phyloP scores from a whole-genome alignment of 2,113 vertebrate species.

The Morone chrysops region DNA sequence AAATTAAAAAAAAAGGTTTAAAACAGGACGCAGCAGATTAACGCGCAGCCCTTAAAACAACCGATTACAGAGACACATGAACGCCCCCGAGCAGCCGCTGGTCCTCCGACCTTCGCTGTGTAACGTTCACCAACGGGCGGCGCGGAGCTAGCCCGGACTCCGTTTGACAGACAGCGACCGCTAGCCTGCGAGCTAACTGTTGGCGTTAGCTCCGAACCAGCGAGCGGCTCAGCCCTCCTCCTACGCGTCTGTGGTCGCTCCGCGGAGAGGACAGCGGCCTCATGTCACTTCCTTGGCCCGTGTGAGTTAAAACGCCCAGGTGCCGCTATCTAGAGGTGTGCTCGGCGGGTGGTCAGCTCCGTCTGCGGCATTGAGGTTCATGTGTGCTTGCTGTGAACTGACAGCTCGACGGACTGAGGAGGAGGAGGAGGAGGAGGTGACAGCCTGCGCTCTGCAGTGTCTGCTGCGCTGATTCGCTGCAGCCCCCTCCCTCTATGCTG shows the following conservation, averaged over 20 bases:
- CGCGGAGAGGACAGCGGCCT: constrained; percentile 32
- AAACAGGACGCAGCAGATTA: no score
- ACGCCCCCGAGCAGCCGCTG: constrained; percentile 37
- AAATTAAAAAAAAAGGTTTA: no score
- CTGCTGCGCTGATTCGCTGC: constrained; percentile 71
- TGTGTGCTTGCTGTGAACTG: constrained; percentile 74
- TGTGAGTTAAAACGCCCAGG: constrained; percentile 34
- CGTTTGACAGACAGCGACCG: constrained; percentile 46
- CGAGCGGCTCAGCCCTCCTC: constrained; percentile 46
- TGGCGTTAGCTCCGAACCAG: constrained; percentile 24
- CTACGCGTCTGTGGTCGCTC: constrained; percentile 53
- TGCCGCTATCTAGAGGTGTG: constrained; percentile 4
- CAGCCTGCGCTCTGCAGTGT: constrained; percentile 61
- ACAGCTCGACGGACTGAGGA: constrained; percentile 75
- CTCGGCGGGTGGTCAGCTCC: constrained; percentile 35
- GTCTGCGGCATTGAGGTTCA: constrained; percentile 57
- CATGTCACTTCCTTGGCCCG: constrained; percentile 50
- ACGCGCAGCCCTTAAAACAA: neutral
- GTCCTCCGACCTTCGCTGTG: constrained; percentile 66
- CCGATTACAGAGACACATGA: constrained; percentile 17
- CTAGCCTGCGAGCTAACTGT: constrained; percentile 62
- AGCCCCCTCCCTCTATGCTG: constrained; percentile 41
- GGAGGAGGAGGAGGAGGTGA: constrained; percentile 72
- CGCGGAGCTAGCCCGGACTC: constrained; percentile 39
- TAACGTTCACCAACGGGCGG: constrained; percentile 44